A percentile compares a stretch with the other conserved stretches of the same genome.
These are phyloP conservation scores for Drosophila serrata DNA, from an alignment of 1,140 invertebrate species.

Conservation along the genomic window DNA sequence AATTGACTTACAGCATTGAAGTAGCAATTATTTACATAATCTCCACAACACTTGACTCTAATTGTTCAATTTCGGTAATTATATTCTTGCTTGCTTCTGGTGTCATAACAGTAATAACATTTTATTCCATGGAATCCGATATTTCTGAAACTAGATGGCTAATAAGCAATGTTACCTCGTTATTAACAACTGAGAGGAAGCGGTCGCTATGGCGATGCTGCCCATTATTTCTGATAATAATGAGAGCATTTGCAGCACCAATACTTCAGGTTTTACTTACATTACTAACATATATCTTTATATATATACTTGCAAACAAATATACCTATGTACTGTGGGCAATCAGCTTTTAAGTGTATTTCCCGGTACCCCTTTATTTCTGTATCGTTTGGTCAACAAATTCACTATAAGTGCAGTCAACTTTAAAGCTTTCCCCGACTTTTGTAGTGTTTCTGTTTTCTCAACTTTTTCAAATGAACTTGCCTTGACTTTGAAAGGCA, in stretches of 20 bases:
- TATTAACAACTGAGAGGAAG: neutral
- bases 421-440: slow-evolving; percentile 3
- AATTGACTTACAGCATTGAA: neutral
- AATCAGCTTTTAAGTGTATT: slow-evolving; percentile 43
- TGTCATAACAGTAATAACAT: neutral
- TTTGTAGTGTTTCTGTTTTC: slow-evolving; percentile 1
- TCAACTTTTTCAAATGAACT: neutral
- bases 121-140: neutral
- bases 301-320: neutral
- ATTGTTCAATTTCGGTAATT: too few species aligned
- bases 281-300: neutral
- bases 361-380: slow-evolving; percentile 5
- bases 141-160: neutral
- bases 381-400: slow-evolving; percentile 31
- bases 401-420: slow-evolving; percentile 36
- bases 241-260: neutral
- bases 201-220: neutral
- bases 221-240: too few species aligned
- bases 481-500: slow-evolving; percentile 35
- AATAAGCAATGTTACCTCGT: neutral
- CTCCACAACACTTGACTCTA: neutral
- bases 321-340: slow-evolving; percentile 10
- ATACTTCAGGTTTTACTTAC: neutral
- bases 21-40: neutral
- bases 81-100: neutral